Evolutionary conservation across 92 coral and sea anemone genomes (phyloP), one percentile per base, ranked within the genome.

Genomic region (Porites divaricata): DNA sequence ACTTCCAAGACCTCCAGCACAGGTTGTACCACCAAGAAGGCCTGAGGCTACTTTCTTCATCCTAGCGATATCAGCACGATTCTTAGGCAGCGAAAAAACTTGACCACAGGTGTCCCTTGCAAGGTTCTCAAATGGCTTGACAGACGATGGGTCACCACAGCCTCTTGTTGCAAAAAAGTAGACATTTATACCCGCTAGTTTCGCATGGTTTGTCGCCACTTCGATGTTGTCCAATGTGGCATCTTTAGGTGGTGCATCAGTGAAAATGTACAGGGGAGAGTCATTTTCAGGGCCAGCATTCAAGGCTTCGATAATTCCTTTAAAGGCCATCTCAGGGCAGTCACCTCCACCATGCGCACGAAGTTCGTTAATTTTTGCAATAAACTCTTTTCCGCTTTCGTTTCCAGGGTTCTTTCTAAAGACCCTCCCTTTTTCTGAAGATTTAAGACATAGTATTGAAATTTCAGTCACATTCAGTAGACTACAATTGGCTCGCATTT

Each of bases 211-310:
- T 6, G 63, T 54, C 63, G 84, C 87, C 6, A 28, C 28, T 0
- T 81, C 67, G 2, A 73, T 83, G 70, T 91, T 86, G 13, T 58
- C 80, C 52, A 17, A 16, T 16, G 89, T 80, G 45, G 87, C 90
- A 61, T 94, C 95, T 72, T 94, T 94, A 10, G 98, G 80, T 16
- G 95, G 75, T 25, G 93, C 93, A 77, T 95, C 98, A 22, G 98
- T 95, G 62, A 95, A 95, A 68, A 95, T 93, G 54, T 81, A 95
- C 91, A 95, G 91, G 1, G 94, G 87, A 22, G 98, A 95, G 6
- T 89, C 93, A 5, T 63, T 67, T 57, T 76, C 93, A 52, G 94
- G 93, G 2, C 62, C 28, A 2, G 26, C 21, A 11, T 88, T 71
- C 26, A 74, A 56, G 20, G 98, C 98, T 41, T 83, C 90, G 5